phyloP scores from a whole-genome alignment of 2,113 vertebrate species.

The Dromiciops gliroides region DNA sequence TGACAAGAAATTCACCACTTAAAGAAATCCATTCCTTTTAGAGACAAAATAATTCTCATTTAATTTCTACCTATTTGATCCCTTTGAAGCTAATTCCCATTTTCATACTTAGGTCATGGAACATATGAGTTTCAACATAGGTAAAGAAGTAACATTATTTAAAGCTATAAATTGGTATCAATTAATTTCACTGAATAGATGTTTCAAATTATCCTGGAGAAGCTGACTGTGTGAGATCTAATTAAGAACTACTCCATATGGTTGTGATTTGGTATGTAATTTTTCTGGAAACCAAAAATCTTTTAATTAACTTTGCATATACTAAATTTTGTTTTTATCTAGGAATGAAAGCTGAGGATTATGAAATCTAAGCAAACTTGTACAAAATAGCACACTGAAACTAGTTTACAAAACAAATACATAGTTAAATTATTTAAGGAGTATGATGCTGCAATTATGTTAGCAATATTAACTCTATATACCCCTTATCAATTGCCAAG shows the following conservation, averaged over 20 bases:
- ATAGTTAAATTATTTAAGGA: neutral
- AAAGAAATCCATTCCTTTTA: too few species aligned
- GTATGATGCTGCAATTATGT: neutral
- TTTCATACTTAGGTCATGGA: slow-evolving; percentile 19
- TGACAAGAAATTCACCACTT: neutral
- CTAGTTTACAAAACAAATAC: neutral
- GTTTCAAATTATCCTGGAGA: slow-evolving; percentile 36
- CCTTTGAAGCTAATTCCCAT: neutral
- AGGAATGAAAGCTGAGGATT: neutral
- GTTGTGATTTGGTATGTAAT: neutral
- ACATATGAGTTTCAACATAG: neutral
- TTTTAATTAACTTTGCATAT: slow-evolving; percentile 24
- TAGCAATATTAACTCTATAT: neutral
- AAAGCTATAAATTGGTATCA: slow-evolving; percentile 34
- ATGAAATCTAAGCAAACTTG: neutral
- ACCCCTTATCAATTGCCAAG: neutral
- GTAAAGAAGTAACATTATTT: slow-evolving; percentile 5
- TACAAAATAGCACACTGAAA: neutral
- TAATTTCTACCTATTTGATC: neutral
- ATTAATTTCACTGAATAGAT: neutral
- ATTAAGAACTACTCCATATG: neutral
- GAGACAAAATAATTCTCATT: neutral
- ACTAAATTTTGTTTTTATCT: slow-evolving; percentile 9
- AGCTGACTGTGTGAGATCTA: slow-evolving; percentile 35
- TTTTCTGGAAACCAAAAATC: slow-evolving; percentile 48